Evolutionary conservation across 2,888 invertebrate genomes (phyloP), one percentile per base, ranked within the genome.

Genomic region (Agonopterix arenella): DNA sequence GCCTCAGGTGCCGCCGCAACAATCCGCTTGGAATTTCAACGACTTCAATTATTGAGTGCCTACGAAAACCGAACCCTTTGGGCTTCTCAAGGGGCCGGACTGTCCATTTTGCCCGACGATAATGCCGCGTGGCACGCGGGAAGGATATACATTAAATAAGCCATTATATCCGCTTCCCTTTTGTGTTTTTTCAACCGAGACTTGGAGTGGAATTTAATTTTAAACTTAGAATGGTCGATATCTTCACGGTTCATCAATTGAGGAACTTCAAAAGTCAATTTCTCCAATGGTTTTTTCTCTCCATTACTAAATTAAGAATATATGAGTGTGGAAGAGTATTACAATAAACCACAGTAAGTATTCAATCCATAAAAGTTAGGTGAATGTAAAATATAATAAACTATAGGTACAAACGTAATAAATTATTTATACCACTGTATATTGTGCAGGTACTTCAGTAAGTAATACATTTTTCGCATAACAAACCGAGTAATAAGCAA

Each of bases 1-100:
- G 54, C 62, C 71, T 52, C 81, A 80, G 80, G 80, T 80, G 76
- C 73, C 65, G 68, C 80, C 84, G 65, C 84, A 83, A 78, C 80
- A 80, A 82, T 84, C 78, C 80, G 74, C 69, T 70, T 68, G 83
- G 84, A 85, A 86, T 86, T 85, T 84, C 83, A 83, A 84, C 84
- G 83, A 86, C 84, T 86, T 84, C 83, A 82, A 86, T 88, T 85
- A 88, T 88, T 85, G 81, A 86, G 86, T 84, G 80, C 78, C 80
- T 82, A 66, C 77, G 77, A 71, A 76, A 82, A 78, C 80, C 80
- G 73, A 80, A 79, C 81, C 85, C 83, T 84, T 79, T 80, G 69
- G 75, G 75, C 70, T 80, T 66, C 84, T 84, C 83, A 78, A 84
- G 85, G 80, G 85, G 77, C 78, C 70, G 72, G 76, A 80, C 80